These are phyloP conservation scores for Epicauta chinensis DNA, from an alignment of 1,140 invertebrate species.

Conservation along the genomic window DNA sequence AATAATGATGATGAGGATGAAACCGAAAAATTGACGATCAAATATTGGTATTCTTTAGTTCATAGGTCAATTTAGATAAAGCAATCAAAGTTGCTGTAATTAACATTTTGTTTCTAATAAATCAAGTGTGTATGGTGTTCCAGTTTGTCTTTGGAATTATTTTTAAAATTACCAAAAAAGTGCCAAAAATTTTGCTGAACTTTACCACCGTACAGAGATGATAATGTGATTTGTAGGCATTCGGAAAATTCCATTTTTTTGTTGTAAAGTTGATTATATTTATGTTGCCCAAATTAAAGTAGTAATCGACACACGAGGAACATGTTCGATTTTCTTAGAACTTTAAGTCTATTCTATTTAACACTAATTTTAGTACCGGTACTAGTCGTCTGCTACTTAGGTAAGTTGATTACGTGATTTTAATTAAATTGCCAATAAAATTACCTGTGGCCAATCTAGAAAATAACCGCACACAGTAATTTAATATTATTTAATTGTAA, in stretches of 20 bases:
- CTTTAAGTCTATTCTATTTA: slow-evolving; percentile 23
- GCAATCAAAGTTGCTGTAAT: slow-evolving; percentile 8
- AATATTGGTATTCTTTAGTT: too few relatives aligned
- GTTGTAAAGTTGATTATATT: too few relatives aligned
- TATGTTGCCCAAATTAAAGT: too few relatives aligned
- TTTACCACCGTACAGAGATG: too few relatives aligned
- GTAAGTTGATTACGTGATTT: slow-evolving; percentile 17
- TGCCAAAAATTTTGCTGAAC: too few relatives aligned
- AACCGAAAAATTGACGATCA: too few relatives aligned
- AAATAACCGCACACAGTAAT: too few relatives aligned
- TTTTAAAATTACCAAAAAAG: not conserved
- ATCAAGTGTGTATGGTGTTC: not conserved
- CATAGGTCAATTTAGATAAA: slow-evolving; percentile 2
- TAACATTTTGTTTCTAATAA: slow-evolving; percentile 6
- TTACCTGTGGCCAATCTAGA: not conserved
- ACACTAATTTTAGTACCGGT: slow-evolving; percentile 21
- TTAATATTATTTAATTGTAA: too few relatives aligned
- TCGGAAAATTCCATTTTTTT: too few relatives aligned
- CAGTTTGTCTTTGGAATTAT: not conserved
- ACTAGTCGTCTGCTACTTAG: slow-evolving; percentile 18
- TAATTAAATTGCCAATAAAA: not conserved
- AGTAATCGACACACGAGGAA: too few relatives aligned
- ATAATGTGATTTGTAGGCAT: too few relatives aligned
- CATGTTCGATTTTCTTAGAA: slow-evolving; percentile 28
- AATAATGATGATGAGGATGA: too few relatives aligned